Conservation (phyloP, 1,140 invertebrate species). For the Heterodera carotae region DNA sequence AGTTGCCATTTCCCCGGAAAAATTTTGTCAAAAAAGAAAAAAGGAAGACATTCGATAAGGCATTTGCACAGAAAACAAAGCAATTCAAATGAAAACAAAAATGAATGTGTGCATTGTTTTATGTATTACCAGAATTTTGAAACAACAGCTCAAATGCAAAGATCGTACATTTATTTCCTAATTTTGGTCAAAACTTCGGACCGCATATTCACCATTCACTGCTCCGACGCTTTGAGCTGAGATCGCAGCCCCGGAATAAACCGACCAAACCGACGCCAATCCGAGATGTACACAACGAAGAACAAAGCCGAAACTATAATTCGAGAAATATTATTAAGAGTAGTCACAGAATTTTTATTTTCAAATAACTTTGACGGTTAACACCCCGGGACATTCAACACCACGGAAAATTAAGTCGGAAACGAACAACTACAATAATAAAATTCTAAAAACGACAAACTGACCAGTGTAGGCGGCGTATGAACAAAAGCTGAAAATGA, state of each 20-base stretch:
- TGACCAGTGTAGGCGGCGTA: slow-evolving; percentile 18
- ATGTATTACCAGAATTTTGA: not conserved
- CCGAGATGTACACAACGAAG: slow-evolving; percentile 13
- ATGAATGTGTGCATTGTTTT: not conserved
- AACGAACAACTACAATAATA: not conserved
- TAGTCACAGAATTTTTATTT: too few relatives aligned
- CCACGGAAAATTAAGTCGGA: not conserved
- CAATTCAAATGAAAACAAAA: not conserved
- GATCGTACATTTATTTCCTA: not conserved
- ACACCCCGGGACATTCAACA: not conserved
- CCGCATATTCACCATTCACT: not conserved
- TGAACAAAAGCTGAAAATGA: slow-evolving; percentile 9
- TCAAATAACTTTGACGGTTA: not conserved
- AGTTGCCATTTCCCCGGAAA: not conserved
- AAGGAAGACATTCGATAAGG: not conserved
- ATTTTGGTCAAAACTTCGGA: not conserved
- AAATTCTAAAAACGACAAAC: not conserved
- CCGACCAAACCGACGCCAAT: slow-evolving; percentile 14
- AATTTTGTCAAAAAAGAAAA: not conserved
- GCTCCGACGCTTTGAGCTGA: not conserved
- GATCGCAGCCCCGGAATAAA: slow-evolving; percentile 15
- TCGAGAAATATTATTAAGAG: not conserved
- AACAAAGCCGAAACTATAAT: slow-evolving; percentile 15
- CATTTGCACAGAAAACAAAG: not conserved
- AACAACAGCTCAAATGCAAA: not conserved